These are phyloP conservation scores for Ceratitis capitata DNA, from an alignment of 1,140 invertebrate genomes.

Conservation along the genomic window DNA sequence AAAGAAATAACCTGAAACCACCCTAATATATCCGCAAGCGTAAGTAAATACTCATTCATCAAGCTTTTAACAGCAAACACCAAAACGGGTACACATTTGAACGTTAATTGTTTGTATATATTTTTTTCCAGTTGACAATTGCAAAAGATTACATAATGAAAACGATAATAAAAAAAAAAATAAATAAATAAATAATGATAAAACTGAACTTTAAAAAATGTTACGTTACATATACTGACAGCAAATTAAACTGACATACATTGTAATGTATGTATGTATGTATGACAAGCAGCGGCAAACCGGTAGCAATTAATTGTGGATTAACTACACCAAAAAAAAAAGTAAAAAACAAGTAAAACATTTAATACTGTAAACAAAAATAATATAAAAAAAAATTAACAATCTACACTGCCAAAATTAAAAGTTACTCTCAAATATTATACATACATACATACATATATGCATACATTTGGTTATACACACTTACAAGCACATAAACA, in stretches of 20 bases:
- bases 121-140: neutral
- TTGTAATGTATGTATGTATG: too few species aligned
- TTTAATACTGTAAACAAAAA: neutral
- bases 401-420: neutral
- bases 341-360: neutral
- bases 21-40: neutral
- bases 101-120: neutral
- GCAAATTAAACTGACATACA: neutral
- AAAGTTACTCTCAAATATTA: neutral
- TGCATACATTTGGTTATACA: neutral
- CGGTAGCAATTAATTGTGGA: neutral
- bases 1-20: too few species aligned
- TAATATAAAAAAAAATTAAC: neutral
- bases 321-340: neutral
- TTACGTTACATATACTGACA: neutral
- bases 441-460: neutral
- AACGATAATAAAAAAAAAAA: neutral
- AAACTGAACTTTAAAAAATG: neutral
- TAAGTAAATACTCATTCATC: neutral
- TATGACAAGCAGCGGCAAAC: neutral
- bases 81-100: neutral
- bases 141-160: neutral
- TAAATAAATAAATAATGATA: neutral
- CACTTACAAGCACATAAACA: neutral
- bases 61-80: neutral